Conservation (phyloP, 2,113 vertebrate genomes). For the Etheostoma spectabile region DNA sequence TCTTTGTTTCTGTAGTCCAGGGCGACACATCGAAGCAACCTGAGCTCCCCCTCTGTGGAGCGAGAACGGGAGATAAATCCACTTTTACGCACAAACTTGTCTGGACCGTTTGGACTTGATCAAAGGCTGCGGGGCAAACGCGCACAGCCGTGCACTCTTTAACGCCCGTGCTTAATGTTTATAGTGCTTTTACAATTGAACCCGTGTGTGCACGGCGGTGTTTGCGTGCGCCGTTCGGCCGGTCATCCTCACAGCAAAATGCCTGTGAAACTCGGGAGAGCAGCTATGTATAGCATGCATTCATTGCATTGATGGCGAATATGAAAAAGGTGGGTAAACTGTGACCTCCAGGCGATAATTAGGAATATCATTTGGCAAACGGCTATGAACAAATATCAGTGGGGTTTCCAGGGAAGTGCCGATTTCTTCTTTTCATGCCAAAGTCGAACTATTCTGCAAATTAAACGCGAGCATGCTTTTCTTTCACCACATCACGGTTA, state of each 20-base stretch:
- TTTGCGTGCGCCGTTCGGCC: conserved; percentile 12
- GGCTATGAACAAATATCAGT: conserved; percentile 59
- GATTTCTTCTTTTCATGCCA: conserved; percentile 38
- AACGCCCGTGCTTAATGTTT: conserved; percentile 73
- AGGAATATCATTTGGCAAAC: conserved; percentile 37
- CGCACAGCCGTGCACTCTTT: conserved; percentile 67
- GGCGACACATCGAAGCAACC: conserved; percentile 8
- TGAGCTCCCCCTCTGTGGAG: not conserved
- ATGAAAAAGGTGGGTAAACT: conserved; percentile 59
- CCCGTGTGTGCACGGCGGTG: conserved; percentile 37
- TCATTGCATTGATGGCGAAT: conserved; percentile 44
- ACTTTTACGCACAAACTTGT: conserved; percentile 72
- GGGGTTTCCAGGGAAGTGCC: conserved; percentile 26
- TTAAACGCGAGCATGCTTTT: conserved; percentile 7
- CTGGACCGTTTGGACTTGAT: conserved; percentile 68
- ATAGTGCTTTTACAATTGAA: conserved; percentile 59
- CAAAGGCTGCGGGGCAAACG: conserved; percentile 57
- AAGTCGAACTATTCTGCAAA: conserved; percentile 22
- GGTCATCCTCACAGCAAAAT: conserved; percentile 28
- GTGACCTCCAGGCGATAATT: conserved; percentile 62
- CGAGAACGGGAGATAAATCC: conserved; percentile 40
- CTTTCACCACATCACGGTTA: not conserved
- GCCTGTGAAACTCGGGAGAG: conserved; percentile 34
- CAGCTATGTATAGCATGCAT: conserved; percentile 8
- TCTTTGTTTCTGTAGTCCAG: conserved; percentile 38